Percentiles rank a stretch among this genome's conserved stretches.
phyloP scores from a whole-genome alignment of 2,113 vertebrate species.

The Brachionichthys hirsutus region DNA sequence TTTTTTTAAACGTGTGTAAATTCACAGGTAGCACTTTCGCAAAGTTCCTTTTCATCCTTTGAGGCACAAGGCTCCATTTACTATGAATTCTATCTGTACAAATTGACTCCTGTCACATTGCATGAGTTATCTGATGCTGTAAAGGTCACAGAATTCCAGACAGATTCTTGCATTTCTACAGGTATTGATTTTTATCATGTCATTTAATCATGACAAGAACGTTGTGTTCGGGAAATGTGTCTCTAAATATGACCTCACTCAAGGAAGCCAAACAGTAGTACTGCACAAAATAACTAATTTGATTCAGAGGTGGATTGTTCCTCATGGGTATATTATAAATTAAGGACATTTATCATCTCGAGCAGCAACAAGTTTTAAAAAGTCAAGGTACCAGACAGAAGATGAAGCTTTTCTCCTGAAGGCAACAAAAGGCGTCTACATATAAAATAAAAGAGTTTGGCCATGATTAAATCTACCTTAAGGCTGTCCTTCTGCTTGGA shows the following conservation, averaged over 20 bases:
- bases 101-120: conserved; percentile 63
- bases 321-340: not conserved
- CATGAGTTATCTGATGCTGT: conserved; percentile 60
- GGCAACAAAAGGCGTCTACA: not conserved
- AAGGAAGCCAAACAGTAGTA: conserved; percentile 2
- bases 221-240: conserved; percentile 32
- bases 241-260: conserved; percentile 35
- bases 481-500: not conserved
- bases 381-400: not conserved
- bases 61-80: conserved; percentile 28
- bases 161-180: conserved; percentile 51
- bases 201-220: conserved; percentile 66
- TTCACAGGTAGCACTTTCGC: conserved; percentile 21
- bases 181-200: too few relatives aligned
- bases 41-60: conserved; percentile 30
- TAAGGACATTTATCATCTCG: not conserved
- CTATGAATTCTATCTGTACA: conserved; percentile 32
- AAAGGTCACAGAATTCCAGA: conserved; percentile 67
- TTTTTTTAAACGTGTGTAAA: too few relatives aligned
- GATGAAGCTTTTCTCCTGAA: not conserved
- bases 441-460: not conserved
- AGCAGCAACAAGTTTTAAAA: too few relatives aligned
- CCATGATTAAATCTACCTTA: not conserved
- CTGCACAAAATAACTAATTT: not conserved
- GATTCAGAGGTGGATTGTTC: not conserved